Conservation (phyloP, 2,113 vertebrate species). For the Oplegnathus fasciatus region DNA sequence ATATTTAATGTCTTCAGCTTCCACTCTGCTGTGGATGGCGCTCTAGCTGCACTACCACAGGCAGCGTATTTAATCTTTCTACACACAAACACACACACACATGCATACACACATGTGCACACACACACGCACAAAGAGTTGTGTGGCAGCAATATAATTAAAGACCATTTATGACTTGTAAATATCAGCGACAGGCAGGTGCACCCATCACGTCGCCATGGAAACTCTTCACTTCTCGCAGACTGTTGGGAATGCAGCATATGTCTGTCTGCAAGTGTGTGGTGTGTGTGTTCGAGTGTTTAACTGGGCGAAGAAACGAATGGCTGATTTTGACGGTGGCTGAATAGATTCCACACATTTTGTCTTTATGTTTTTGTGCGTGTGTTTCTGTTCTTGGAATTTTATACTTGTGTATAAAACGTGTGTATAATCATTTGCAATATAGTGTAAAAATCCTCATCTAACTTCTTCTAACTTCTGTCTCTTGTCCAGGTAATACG, state of each 20-base stretch:
- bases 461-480: background rate
- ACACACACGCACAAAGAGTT: background rate
- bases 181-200: constrained; percentile 55
- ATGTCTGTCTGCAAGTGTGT: constrained; percentile 12
- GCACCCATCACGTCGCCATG: constrained; percentile 68
- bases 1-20: constrained; percentile 71
- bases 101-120: background rate
- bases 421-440: background rate
- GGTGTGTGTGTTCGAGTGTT: background rate
- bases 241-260: constrained; percentile 15
- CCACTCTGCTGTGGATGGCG: constrained; percentile 44
- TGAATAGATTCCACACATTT: background rate
- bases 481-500: constrained; percentile 72
- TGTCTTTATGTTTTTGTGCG: background rate
- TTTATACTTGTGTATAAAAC: background rate
- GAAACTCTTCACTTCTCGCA: constrained; percentile 57
- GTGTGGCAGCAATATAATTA: constrained; percentile 25
- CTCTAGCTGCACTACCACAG: constrained; percentile 24
- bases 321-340: background rate
- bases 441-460: background rate
- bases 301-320: background rate
- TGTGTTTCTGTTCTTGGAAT: background rate
- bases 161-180: constrained; percentile 60
- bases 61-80: constrained; percentile 7
- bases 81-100: background rate